phyloP scores from a whole-genome alignment of 2,888 invertebrate species.

The Lottia scabra region DNA sequence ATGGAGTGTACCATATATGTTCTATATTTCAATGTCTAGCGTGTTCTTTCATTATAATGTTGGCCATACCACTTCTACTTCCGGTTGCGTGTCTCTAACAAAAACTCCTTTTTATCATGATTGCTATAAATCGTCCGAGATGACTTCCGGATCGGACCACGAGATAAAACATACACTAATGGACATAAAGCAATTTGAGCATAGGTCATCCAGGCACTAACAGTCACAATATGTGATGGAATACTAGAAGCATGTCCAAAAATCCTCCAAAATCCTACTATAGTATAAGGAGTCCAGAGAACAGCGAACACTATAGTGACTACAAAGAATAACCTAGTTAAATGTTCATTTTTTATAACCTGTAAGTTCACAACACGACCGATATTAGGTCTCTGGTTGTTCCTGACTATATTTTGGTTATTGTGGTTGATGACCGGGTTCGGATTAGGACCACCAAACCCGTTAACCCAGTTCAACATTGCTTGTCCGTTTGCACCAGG shows the following conservation, averaged over 20 bases:
- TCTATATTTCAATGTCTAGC: too few relatives aligned
- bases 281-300: slow-evolving; percentile 56
- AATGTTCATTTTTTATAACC: slow-evolving; percentile 55
- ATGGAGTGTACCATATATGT: too few relatives aligned
- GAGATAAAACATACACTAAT: slow-evolving; percentile 43
- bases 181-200: slow-evolving; percentile 57
- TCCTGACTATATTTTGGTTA: slow-evolving; percentile 40
- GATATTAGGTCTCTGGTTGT: slow-evolving; percentile 35
- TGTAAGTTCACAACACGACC: slow-evolving; percentile 55
- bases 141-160: slow-evolving; percentile 21
- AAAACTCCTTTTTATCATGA: slow-evolving; percentile 33
- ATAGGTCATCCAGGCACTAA: slow-evolving; percentile 56
- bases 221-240: slow-evolving; percentile 39
- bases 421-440: slow-evolving; percentile 41
- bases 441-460: slow-evolving; percentile 47
- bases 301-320: slow-evolving; percentile 47
- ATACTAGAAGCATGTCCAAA: slow-evolving; percentile 38
- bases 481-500: slow-evolving; percentile 60
- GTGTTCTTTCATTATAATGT: too few relatives aligned
- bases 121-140: slow-evolving; percentile 20
- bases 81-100: slow-evolving; percentile 31
- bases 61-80: slow-evolving; percentile 6
- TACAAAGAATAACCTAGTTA: slow-evolving; percentile 55
- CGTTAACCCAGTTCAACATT: slow-evolving; percentile 57
- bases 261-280: slow-evolving; percentile 51